Base-by-base conservation (phyloP, 53 echinoderm and acorn worm species). In the Echinometra lucunter region DNA sequence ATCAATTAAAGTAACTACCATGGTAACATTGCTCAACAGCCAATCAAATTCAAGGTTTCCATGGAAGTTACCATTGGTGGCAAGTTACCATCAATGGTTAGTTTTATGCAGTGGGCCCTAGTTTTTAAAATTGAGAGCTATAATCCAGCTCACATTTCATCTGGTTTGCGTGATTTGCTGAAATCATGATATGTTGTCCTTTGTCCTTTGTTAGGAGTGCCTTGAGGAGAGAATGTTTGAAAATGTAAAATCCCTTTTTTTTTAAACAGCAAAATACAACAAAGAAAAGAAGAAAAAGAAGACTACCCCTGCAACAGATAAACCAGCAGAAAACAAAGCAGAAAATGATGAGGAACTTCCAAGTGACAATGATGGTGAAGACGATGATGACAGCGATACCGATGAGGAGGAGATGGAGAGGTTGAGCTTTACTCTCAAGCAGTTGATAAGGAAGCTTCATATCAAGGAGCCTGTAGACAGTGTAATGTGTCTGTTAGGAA, bases 391-490 rank as follows among this genome's bases (percentile, higher is more conserved):
- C 42, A 66, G 58, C 56, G 89, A 74, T 19, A 66, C 21, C 3
- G 95, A 93, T 34, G 94, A 95, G 30, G 96, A 97, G 92, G 95
- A 96, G 53, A 35, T 96, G 74, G 96, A 96, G 47, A 95, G 93
- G 49, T 49, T 96, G 45, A 96, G 95, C 35, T 98, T 98, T 89
- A 98, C 96, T 25, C 95, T 99, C 49, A 99, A 99, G 88, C 98
- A 98, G 89, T 92, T 99, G 88, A 98, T 99, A 66, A 94, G 98
- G 15, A 98, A 98, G 75, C 97, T 99, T n/a, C 99, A 99, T 94
- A 97, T 99, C 96, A 97, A 74, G 34, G 97, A 96, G 30, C 98
- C 99, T 15, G 99, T 98, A 3, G 98, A 99, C 78, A 95, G 93
- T 95, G 97, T 99, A 57, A 99, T 99, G 99, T 91, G 95, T 69